Evolutionary conservation across 2,113 vertebrate genomes (phyloP).

Genomic region (Brachionichthys hirsutus): DNA sequence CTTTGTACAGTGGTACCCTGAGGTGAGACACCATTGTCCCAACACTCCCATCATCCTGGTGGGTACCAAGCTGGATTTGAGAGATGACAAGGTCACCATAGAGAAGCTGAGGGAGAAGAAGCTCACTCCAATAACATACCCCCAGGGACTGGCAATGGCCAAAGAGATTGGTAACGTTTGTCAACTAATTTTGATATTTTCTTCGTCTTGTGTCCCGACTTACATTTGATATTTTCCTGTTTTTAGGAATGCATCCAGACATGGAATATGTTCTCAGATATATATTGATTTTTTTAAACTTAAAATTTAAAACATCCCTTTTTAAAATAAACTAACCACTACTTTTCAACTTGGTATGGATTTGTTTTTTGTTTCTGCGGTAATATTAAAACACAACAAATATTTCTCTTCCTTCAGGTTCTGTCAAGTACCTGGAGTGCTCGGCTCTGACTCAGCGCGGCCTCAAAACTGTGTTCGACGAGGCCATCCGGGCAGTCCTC

Average conservation of each 20-base stretch:
- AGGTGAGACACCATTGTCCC: slow-evolving; percentile 96
- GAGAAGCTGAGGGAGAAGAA: slow-evolving; percentile 99
- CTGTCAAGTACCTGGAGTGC: slow-evolving; percentile 97
- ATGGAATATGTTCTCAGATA: no score
- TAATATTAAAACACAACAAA: neutral
- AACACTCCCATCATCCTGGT: slow-evolving; percentile 97
- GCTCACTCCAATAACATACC: slow-evolving; percentile 94
- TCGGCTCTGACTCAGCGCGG: slow-evolving; percentile 95
- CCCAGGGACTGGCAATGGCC: slow-evolving; percentile 96
- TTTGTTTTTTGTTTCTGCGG: neutral
- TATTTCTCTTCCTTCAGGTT: slow-evolving; percentile 72
- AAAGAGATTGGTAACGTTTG: slow-evolving; percentile 91
- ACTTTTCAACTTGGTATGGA: no score
- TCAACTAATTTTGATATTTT: no score
- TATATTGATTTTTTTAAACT: no score
- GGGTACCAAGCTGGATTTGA: slow-evolving; percentile 94
- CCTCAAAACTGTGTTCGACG: slow-evolving; percentile 98
- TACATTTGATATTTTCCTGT: no score
- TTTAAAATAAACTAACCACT: no score
- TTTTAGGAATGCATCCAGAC: no score
- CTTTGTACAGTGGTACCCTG: slow-evolving; percentile 89
- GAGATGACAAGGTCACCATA: slow-evolving; percentile 97
- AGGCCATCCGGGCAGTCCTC: slow-evolving; percentile 96
- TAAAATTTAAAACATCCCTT: no score
- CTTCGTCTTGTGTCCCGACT: no score